Evolutionary conservation across 2,888 invertebrate species (phyloP).

Genomic region (Chymomyza amoena): DNA sequence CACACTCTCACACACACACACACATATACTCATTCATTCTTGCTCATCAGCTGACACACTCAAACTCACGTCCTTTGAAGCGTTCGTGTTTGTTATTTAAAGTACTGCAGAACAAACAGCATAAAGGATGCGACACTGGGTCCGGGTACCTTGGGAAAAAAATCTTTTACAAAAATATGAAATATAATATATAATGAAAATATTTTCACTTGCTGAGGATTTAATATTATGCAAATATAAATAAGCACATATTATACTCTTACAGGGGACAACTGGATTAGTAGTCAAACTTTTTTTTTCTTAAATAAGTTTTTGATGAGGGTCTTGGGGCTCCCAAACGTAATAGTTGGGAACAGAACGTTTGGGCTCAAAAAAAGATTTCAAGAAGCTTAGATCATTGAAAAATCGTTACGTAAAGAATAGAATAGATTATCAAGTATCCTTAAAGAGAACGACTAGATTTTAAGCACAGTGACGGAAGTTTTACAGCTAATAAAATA

Average conservation of each 20-base stretch:
- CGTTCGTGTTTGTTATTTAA: neutral
- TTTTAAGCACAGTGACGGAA: no score
- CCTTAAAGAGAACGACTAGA: neutral
- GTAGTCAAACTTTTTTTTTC: no score
- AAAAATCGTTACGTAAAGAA: no score
- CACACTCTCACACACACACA: neutral
- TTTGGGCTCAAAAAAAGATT: no score
- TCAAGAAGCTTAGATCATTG: no score
- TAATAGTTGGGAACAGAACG: no score
- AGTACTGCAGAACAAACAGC: neutral
- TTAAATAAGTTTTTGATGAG: no score
- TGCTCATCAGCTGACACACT: neutral
- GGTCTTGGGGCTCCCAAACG: no score
- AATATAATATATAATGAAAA: neutral
- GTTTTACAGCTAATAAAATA: no score
- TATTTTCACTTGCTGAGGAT: neutral
- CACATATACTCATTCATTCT: neutral
- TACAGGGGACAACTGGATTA: neutral
- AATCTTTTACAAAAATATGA: neutral
- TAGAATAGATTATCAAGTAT: no score
- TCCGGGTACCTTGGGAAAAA: neutral
- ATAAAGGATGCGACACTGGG: neutral
- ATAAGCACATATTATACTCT: neutral
- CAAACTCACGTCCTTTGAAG: neutral
- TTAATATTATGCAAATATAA: neutral